Conservation (phyloP, 2,888 invertebrate species). For the Oscheius sp. region DNA sequence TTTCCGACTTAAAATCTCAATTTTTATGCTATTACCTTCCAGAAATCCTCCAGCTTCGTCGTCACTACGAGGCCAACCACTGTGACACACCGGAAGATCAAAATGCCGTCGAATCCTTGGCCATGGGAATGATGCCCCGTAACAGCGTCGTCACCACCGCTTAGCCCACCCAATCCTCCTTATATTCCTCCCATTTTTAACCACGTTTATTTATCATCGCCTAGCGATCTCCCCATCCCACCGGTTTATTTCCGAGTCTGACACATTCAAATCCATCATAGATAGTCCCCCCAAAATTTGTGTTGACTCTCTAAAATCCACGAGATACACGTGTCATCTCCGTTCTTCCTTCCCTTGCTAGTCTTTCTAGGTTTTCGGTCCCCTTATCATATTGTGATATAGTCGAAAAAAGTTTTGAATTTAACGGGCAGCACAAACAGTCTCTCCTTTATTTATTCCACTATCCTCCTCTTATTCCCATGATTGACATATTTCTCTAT, state of each 20-base stretch:
- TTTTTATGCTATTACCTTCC: not conserved
- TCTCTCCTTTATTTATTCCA: not conserved
- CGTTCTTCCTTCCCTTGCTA: not conserved
- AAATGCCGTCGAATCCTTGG: slow-evolving; percentile 10
- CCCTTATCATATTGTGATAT: not conserved
- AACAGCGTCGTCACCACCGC: slow-evolving; percentile 9
- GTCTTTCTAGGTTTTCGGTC: slow-evolving; percentile 12
- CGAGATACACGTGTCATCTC: too few species aligned
- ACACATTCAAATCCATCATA: not conserved
- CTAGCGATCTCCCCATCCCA: slow-evolving; percentile 23
- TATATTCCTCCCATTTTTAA: not conserved
- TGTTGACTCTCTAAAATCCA: not conserved
- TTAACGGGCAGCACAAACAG: not conserved
- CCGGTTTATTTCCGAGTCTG: not conserved
- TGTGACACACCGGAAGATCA: slow-evolving; percentile 18
- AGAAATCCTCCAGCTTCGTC: slow-evolving; percentile 16
- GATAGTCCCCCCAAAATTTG: not conserved
- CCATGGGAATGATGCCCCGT: slow-evolving; percentile 24
- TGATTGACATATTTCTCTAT: not conserved
- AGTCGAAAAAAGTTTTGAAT: not conserved
- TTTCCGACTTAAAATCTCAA: too few species aligned
- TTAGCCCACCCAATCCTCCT: too few species aligned
- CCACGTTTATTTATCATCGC: slow-evolving; percentile 1
- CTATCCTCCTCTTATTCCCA: too few species aligned
- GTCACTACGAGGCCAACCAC: slow-evolving; percentile 21